Evolutionary conservation across 2,797 vertebrate species (phyloP).

Genomic region (Alouatta caraya): DNA sequence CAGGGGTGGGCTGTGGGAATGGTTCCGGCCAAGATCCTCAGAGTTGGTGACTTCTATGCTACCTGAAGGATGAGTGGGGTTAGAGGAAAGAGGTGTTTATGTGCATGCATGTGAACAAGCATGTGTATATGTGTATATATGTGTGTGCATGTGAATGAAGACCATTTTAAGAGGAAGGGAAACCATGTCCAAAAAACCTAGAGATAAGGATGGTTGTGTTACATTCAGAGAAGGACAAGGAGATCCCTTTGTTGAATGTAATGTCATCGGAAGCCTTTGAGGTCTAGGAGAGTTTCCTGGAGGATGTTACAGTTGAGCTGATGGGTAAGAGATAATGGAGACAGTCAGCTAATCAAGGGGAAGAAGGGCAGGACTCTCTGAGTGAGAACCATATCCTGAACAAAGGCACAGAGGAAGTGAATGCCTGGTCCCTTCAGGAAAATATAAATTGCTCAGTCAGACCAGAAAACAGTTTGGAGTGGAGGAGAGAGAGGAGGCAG

Average conservation of each 20-base stretch:
- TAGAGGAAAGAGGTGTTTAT: background rate
- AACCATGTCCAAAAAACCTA: background rate
- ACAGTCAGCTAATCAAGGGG: background rate
- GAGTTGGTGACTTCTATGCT: background rate
- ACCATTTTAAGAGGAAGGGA: background rate
- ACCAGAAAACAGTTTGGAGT: background rate
- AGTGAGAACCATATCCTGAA: background rate
- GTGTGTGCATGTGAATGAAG: background rate
- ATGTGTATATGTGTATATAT: background rate
- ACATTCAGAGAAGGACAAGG: background rate
- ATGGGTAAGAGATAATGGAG: background rate
- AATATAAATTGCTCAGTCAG: background rate
- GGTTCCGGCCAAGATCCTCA: background rate
- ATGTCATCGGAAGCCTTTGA: background rate
- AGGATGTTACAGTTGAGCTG: background rate
- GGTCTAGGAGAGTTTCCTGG: background rate
- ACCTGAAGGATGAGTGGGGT: background rate
- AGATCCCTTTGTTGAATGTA: background rate
- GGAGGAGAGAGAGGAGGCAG: background rate
- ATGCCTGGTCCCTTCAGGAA: background rate
- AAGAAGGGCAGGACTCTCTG: background rate
- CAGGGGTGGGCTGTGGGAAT: background rate
- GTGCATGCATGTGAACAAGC: background rate
- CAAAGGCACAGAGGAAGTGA: background rate
- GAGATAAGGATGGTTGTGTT: background rate